Base-by-base conservation (phyloP, 2,797 vertebrate species). In the Aphelocoma californica region DNA sequence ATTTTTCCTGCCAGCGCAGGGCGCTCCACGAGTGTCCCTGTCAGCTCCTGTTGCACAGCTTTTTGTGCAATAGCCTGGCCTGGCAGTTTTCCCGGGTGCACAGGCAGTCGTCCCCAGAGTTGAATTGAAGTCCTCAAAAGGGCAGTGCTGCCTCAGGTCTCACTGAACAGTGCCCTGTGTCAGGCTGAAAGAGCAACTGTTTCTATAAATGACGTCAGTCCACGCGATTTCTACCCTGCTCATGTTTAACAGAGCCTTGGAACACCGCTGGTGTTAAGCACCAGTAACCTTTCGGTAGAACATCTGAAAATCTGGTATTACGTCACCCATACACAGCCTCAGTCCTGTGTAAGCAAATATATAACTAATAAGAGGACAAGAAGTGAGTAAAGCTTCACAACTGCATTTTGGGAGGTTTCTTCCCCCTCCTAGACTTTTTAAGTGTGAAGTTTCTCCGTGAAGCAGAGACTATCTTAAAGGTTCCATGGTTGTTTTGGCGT, bases 301-400 rank as follows among this genome's bases (percentile, higher is more conserved):
- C 83, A 92, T 44, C 81, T 95, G 91, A 90, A 95, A 96, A 95
- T 96, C 71, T 61, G 84, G 6, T 34, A 32, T 91, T 91, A 48
- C n/a, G 10, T 93, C 90, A 96, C 75, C 50, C 81, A 45, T 31
- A 40, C 66, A 57, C 36, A 93, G 77, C 89, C 95, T 86, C 80
- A 66, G 61, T 75, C 75, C 72, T 53, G 13, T 53, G 50, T 12
- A 69, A 66, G 66, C 40, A 86, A 90, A 97, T 81, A 93, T 62
- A 90, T 62, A 51, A 42, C 65, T 58, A 67, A 81, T 88, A 40
- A 47, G 81, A 93, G 34, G 62, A 65, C 44, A 86, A 86, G 28
- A 44, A 87, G 31, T 18, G 36, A 95, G 78, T 91, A 92, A 93
- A 91, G 85, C 51, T 93, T 92, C 81, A 6, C 62, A 91, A 87